Base-by-base conservation (phyloP, 2,113 vertebrate genomes). In the Sphaerodactylus townsendi region DNA sequence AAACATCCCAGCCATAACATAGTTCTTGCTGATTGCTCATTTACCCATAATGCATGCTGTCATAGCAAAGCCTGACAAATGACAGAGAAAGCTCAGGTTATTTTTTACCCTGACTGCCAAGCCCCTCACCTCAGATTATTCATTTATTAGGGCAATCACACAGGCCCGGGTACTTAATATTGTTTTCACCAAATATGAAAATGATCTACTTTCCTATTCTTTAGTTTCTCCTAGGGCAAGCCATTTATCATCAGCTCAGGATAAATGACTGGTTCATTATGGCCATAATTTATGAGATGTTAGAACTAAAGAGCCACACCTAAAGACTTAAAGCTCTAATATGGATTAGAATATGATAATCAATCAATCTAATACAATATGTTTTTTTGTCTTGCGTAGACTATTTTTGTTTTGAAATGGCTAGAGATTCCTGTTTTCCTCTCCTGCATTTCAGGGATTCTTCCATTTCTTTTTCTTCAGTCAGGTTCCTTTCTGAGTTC, bases 141-240 rank as follows among this genome's bases (percentile, higher is more conserved):
- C 97, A 97, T 97, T 97, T 97, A 97, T 97, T 96, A 96, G 94
- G 95, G 95, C 95, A 96, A 96, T 97, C 96, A 96, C 94, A 95
- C 94, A 95, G 96, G 95, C 96, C 96, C 94, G 93, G 93, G 92
- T 97, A 98, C 96, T 96, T 97, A 97, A 97, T 97, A 97, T 96
- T 97, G 96, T 96, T 96, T 97, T 97, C 95, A 94, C 96, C 95
- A 98, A 98, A 97, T 98, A 98, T 98, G 97, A 97, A 98, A 97
- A 98, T 97, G 94, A 97, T 97, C 97, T 97, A 96, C 95, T 98
- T 96, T 96, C 96, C 96, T 97, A 96, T 95, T 95, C 95, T 96
- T 96, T 93, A 91, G 95, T 97, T 97, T 96, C 95, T 97, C 96
- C 95, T 96, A 97, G 94, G 94, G 96, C 95, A 96, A 97, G 95